A percentile compares a stretch with the other conserved stretches of the same genome.
Conservation (phyloP, 2,113 vertebrate species). For the Alethe castanea region DNA sequence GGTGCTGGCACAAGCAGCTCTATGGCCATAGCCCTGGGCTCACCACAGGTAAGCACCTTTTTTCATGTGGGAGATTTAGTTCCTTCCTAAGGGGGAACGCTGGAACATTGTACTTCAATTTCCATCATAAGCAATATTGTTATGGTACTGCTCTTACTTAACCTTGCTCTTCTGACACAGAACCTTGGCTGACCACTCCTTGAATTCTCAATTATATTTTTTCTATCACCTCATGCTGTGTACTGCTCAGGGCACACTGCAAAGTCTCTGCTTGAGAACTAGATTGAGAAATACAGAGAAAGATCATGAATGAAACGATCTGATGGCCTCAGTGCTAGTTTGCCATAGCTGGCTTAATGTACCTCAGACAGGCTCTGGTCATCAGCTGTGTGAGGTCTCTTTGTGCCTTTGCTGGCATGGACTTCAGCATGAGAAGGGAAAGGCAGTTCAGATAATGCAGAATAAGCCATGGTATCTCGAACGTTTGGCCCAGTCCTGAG, state of each 20-base stretch:
- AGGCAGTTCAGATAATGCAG: background rate
- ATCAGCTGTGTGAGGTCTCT: background rate
- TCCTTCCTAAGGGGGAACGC: background rate
- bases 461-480: background rate
- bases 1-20: background rate
- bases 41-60: background rate
- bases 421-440: background rate
- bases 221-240: background rate
- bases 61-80: fast-evolving
- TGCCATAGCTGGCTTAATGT: background rate
- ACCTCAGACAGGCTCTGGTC: background rate
- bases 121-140: background rate
- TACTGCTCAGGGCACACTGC: background rate
- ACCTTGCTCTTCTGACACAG: background rate
- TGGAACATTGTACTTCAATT: background rate
- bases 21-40: background rate
- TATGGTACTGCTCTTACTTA: background rate
- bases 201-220: background rate
- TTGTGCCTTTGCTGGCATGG: fast-evolving
- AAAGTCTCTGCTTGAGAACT: background rate
- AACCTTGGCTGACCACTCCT: background rate
- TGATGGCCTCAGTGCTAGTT: background rate
- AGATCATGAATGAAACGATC: background rate
- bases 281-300: background rate
- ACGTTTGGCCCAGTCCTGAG: background rate